phyloP scores from a whole-genome alignment of 2,888 invertebrate genomes.

The Plemyria rubiginata region DNA sequence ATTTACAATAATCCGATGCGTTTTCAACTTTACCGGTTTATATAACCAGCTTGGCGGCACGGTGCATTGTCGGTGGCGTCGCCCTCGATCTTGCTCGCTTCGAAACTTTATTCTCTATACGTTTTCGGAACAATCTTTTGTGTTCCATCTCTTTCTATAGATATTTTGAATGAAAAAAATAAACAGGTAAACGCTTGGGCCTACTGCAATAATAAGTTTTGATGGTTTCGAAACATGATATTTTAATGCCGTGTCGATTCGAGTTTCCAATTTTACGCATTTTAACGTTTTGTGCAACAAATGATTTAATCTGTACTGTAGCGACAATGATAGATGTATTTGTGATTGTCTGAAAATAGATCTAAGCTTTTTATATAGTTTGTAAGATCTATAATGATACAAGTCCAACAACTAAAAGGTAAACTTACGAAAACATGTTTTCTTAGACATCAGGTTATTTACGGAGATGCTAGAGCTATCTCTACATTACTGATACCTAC shows the following conservation, averaged over 20 bases:
- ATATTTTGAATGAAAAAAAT: slow-evolving; percentile 64
- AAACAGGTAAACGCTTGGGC: slow-evolving; percentile 75
- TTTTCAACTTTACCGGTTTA: slow-evolving; percentile 64
- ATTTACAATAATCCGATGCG: slow-evolving; percentile 60
- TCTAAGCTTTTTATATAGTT: slow-evolving; percentile 2
- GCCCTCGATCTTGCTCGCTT: slow-evolving; percentile 77
- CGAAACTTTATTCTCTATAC: slow-evolving; percentile 67
- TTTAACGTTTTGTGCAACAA: slow-evolving; percentile 52
- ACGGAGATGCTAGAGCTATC: neutral
- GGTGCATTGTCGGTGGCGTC: slow-evolving; percentile 82
- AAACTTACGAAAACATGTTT: neutral
- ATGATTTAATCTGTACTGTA: slow-evolving; percentile 32
- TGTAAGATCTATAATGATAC: slow-evolving; percentile 1
- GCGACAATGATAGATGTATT: slow-evolving; percentile 36
- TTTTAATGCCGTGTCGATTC: slow-evolving; percentile 55
- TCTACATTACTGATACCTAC: slow-evolving; percentile 1
- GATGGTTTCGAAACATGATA: slow-evolving; percentile 51
- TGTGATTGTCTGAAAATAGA: slow-evolving; percentile 20
- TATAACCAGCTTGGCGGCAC: slow-evolving; percentile 80
- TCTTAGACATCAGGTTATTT: slow-evolving; percentile 18
- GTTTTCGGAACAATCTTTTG: slow-evolving; percentile 67
- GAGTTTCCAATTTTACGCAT: slow-evolving; percentile 56
- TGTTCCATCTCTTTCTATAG: slow-evolving; percentile 66
- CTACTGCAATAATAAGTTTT: slow-evolving; percentile 59
- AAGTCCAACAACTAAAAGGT: slow-evolving; percentile 16